A percentile compares a stretch with the other conserved stretches of the same genome.
These are phyloP conservation scores for Listrodromus nycthemerus DNA, from an alignment of 2,888 invertebrate species.

Conservation along the genomic window DNA sequence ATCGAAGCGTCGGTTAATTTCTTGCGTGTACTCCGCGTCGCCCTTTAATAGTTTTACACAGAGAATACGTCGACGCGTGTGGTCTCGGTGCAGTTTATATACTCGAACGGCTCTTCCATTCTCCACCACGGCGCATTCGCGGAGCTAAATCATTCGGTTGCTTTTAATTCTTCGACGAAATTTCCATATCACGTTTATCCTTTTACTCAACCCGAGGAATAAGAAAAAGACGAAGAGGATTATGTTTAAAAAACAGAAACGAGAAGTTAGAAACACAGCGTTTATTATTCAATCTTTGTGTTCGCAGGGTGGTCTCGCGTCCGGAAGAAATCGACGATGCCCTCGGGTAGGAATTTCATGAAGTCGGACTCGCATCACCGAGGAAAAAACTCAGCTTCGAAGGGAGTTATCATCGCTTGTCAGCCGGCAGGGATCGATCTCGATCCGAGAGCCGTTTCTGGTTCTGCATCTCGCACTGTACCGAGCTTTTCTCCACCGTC, in stretches of 20 bases:
- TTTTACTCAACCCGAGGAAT: neutral
- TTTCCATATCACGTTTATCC: constrained; percentile 28
- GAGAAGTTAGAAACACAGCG: neutral
- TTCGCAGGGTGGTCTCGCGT: neutral
- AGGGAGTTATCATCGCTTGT: constrained; percentile 41
- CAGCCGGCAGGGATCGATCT: constrained; percentile 48
- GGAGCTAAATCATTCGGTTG: constrained; percentile 41
- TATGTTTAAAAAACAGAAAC: neutral
- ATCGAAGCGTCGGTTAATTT: constrained; percentile 47
- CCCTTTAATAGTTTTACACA: constrained; percentile 36
- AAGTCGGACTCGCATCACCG: neutral
- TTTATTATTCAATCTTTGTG: constrained; percentile 1
- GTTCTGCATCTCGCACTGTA: neutral
- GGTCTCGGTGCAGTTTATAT: constrained; percentile 20
- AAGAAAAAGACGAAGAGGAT: neutral
- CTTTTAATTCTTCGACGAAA: constrained; percentile 24
- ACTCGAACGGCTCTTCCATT: constrained; percentile 21
- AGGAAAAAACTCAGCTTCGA: neutral
- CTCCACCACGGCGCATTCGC: constrained; percentile 5
- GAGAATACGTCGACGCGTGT: constrained; percentile 37
- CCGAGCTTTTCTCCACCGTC: neutral
- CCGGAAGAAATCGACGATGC: neutral
- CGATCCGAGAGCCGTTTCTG: constrained; percentile 33
- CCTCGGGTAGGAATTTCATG: neutral
- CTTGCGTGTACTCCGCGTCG: constrained; percentile 25